Conservation (phyloP, 2,113 vertebrate genomes). For the Polypterus senegalus region DNA sequence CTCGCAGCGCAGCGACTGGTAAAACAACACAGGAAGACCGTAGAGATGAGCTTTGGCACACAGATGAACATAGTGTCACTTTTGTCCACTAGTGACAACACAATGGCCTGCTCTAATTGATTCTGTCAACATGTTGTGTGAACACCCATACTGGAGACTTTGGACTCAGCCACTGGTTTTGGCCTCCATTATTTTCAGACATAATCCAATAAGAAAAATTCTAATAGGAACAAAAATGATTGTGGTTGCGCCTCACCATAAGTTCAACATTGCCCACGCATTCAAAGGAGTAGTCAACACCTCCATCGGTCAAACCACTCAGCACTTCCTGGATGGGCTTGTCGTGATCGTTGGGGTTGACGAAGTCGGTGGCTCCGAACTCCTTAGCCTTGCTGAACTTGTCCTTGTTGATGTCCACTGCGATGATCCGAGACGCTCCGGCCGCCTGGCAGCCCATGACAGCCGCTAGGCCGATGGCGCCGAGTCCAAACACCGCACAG, state of each 20-base stretch:
- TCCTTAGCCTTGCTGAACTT: constrained; percentile 1
- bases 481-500: constrained; percentile 3
- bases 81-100: too few species aligned
- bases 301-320: constrained; percentile 1
- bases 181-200: too few species aligned
- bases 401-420: background rate
- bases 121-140: too few species aligned
- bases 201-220: too few species aligned
- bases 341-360: background rate
- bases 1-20: too few species aligned
- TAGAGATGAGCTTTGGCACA: too few species aligned
- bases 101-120: too few species aligned
- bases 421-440: constrained; percentile 1
- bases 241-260: background rate
- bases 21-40: too few species aligned
- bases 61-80: too few species aligned
- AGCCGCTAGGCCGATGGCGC: constrained; percentile 4
- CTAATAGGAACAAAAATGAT: background rate
- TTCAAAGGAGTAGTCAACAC: constrained; percentile 8
- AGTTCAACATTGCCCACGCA: constrained; percentile 2
- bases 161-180: too few species aligned
- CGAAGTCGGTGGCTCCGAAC: constrained; percentile 1
- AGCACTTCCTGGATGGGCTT: constrained; percentile 4
- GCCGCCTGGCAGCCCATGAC: constrained; percentile 9
- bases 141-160: too few species aligned